These are phyloP conservation scores for Trematomus bernacchii DNA, from an alignment of 2,797 vertebrate genomes.

Conservation along the genomic window DNA sequence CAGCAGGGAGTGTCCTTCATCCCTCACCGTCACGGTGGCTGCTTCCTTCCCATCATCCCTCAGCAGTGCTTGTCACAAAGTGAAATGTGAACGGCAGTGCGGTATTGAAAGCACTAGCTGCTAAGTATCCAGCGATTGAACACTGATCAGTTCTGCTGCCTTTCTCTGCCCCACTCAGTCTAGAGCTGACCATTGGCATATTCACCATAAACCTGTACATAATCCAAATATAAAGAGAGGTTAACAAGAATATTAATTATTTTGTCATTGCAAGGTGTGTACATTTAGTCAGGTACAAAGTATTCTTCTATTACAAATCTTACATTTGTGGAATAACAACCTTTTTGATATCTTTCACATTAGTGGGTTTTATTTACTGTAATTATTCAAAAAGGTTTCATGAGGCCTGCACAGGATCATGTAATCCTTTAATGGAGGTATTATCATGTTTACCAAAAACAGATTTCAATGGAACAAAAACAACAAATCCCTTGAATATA, in stretches of 20 bases:
- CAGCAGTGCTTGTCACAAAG: constrained; percentile 57
- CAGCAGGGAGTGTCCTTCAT: constrained; percentile 62
- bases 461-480: background rate
- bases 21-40: constrained; percentile 62
- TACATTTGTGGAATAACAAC: background rate
- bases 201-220: constrained; percentile 11
- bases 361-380: background rate
- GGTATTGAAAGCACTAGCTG: constrained; percentile 39
- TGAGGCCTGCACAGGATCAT: background rate
- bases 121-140: constrained; percentile 39
- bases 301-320: background rate
- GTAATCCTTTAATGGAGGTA: constrained; percentile 2
- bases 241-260: constrained; percentile 27
- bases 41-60: constrained; percentile 65
- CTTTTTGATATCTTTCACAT: constrained; percentile 2
- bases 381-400: constrained; percentile 18
- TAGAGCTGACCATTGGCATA: constrained; percentile 29
- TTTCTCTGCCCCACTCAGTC: constrained; percentile 9
- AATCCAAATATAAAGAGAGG: constrained; percentile 26
- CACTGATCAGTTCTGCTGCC: constrained; percentile 13
- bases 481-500: background rate
- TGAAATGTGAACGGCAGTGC: constrained; percentile 55
- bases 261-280: constrained; percentile 8
- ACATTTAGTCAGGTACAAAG: constrained; percentile 4
- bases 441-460: constrained; percentile 16